Evolutionary conservation across 2,888 invertebrate species (phyloP).

Genomic region (Agrotis exclamationis): DNA sequence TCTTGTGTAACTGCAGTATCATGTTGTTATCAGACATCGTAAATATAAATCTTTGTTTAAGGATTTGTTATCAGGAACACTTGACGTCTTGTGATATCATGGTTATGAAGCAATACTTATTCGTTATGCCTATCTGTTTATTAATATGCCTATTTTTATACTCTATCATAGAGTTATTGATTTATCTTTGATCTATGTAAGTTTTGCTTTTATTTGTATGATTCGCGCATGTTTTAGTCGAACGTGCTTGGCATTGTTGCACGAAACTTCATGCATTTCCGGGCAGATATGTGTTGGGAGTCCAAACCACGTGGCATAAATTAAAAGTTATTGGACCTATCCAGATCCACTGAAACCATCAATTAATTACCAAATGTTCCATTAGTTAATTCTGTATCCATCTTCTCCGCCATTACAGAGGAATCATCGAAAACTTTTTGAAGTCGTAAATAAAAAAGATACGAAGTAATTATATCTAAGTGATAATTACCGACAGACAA

Average conservation of each 20-base stretch:
- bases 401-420: slow-evolving; percentile 2
- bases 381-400: not conserved
- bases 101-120: slow-evolving; percentile 30
- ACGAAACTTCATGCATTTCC: not conserved
- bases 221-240: not conserved
- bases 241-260: not conserved
- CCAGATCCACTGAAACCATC: too few species aligned
- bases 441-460: slow-evolving; percentile 3
- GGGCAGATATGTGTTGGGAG: not conserved
- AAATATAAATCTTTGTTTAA: slow-evolving; percentile 43
- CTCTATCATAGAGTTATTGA: not conserved
- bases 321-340: not conserved
- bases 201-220: not conserved
- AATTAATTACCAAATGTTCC: too few species aligned
- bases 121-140: slow-evolving; percentile 28
- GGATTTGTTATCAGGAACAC: slow-evolving; percentile 37
- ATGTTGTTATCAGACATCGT: slow-evolving; percentile 27
- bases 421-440: slow-evolving; percentile 31
- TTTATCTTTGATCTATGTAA: slow-evolving; percentile 18
- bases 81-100: slow-evolving; percentile 29
- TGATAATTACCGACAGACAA: slow-evolving; percentile 34
- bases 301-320: not conserved
- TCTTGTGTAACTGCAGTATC: slow-evolving; percentile 14
- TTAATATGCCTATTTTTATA: slow-evolving; percentile 6
- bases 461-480: not conserved